Conservation (phyloP, 2,797 vertebrate species). For the Liparis tanakae region DNA sequence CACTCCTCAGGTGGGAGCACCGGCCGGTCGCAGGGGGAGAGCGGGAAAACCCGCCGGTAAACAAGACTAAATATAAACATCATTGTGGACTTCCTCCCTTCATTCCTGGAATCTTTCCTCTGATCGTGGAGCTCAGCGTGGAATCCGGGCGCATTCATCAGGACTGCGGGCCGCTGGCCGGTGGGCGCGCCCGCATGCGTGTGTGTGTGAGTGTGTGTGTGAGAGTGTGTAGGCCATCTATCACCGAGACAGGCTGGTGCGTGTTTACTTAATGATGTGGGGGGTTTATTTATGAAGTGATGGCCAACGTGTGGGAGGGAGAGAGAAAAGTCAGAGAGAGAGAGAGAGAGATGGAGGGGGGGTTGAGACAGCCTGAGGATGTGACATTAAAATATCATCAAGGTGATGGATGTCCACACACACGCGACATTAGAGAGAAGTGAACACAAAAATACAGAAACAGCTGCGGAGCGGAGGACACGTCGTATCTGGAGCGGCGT, state of each 20-base stretch:
- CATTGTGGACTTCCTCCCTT: slow-evolving; percentile 4
- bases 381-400: slow-evolving; percentile 85
- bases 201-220: slow-evolving; percentile 10
- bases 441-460: slow-evolving; percentile 28
- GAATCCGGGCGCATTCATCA: slow-evolving; percentile 50
- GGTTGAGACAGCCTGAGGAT: slow-evolving; percentile 77
- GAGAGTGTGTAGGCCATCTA: slow-evolving; percentile 68
- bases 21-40: slow-evolving; percentile 9
- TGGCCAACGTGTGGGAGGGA: slow-evolving; percentile 62
- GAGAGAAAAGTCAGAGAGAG: slow-evolving; percentile 17
- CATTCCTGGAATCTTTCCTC: not conserved
- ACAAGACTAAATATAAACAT: slow-evolving; percentile 18
- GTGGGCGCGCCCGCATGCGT: slow-evolving; percentile 38
- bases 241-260: slow-evolving; percentile 75
- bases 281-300: slow-evolving; percentile 82
- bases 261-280: slow-evolving; percentile 83
- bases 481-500: slow-evolving; percentile 64
- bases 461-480: slow-evolving; percentile 69
- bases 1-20: slow-evolving; percentile 39
- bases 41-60: slow-evolving; percentile 21
- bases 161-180: slow-evolving; percentile 47
- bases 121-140: slow-evolving; percentile 6
- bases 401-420: slow-evolving; percentile 78
- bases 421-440: slow-evolving; percentile 74
- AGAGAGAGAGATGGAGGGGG: slow-evolving; percentile 30